Conservation (phyloP, 2,797 vertebrate genomes). For the Rhodeus uyekii region DNA sequence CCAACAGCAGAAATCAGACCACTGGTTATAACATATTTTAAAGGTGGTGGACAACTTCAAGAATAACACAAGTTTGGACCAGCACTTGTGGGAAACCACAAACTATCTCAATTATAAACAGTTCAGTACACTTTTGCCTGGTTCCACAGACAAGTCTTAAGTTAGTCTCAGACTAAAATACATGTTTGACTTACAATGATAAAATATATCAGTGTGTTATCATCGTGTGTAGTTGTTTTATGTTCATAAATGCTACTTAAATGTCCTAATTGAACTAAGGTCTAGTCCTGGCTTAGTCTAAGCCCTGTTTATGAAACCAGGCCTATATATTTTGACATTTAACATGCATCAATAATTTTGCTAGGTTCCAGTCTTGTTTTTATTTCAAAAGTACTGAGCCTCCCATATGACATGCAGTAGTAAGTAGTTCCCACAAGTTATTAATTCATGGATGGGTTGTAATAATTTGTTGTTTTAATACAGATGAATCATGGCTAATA, state of each 20-base stretch:
- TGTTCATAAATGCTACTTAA: too few species aligned
- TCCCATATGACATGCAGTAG: too few species aligned
- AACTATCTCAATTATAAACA: background rate
- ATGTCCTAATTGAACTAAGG: too few species aligned
- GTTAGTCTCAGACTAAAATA: too few species aligned
- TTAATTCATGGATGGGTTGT: background rate
- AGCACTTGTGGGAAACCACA: background rate
- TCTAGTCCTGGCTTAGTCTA: too few species aligned
- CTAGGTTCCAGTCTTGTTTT: background rate
- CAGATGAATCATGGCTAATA: background rate
- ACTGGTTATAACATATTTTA: background rate
- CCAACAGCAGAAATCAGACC: conserved; percentile 14
- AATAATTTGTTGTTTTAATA: background rate
- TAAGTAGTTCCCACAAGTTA: too few species aligned
- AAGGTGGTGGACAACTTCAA: background rate
- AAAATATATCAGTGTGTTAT: too few species aligned
- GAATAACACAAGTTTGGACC: background rate
- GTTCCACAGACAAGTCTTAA: background rate
- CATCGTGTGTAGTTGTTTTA: too few species aligned
- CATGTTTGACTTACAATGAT: too few species aligned
- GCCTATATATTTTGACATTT: background rate
- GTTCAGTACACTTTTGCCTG: background rate
- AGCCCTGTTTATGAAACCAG: too few species aligned
- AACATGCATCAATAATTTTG: background rate
- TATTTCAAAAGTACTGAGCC: too few species aligned